Conservation (phyloP, 2,113 vertebrate genomes). For the Carassius carassius region DNA sequence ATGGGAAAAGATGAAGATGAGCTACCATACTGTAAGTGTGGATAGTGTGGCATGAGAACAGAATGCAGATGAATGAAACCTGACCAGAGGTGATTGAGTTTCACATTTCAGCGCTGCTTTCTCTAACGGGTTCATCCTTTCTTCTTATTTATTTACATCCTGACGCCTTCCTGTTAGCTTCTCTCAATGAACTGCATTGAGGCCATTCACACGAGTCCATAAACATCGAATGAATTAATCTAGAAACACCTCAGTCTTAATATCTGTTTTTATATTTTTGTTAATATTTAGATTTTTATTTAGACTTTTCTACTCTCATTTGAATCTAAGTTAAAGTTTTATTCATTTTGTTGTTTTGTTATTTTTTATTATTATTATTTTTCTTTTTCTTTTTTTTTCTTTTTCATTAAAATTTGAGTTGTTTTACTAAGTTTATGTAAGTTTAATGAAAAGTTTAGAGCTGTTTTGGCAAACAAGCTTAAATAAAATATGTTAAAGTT, state of each 20-base stretch:
- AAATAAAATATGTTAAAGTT: too few relatives aligned
- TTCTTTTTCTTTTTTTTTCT: too few relatives aligned
- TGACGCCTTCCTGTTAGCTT: neutral
- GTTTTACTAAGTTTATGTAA: too few relatives aligned
- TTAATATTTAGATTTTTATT: too few relatives aligned
- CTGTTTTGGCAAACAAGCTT: too few relatives aligned
- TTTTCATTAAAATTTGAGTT: too few relatives aligned
- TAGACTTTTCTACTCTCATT: too few relatives aligned
- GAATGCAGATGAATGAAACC: neutral
- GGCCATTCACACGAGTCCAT: slow-evolving; percentile 1
- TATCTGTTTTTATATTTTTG: too few relatives aligned
- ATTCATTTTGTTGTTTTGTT: too few relatives aligned
- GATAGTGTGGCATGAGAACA: slow-evolving; percentile 9
- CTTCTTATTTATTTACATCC: neutral
- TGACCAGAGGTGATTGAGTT: neutral
- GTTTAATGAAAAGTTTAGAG: too few relatives aligned
- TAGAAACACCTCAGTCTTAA: neutral
- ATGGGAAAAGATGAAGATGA: neutral
- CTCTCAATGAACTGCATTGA: neutral
- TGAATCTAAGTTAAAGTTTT: too few relatives aligned
- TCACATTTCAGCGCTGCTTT: neutral
- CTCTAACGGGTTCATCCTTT: neutral
- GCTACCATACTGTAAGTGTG: neutral
- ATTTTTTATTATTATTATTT: too few relatives aligned
- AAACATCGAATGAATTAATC: neutral